Evolutionary conservation across 2,888 invertebrate genomes (phyloP).

Genomic region (Lydus trimaculatus): DNA sequence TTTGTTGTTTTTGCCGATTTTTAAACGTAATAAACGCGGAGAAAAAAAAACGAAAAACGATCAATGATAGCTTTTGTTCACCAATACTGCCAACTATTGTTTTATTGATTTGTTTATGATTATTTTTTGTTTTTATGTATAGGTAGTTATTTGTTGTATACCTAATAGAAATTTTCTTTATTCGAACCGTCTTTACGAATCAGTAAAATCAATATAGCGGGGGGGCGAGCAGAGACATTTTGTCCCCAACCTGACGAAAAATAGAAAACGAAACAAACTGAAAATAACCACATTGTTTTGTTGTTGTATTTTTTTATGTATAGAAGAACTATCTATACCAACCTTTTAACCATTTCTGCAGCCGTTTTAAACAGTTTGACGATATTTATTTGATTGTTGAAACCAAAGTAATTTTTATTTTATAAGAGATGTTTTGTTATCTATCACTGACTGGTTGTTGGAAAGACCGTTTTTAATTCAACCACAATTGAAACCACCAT

Average conservation of each 20-base stretch:
- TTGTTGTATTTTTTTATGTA: too few relatives aligned
- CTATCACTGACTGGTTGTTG: not conserved
- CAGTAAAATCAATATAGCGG: not conserved
- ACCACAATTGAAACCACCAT: not conserved
- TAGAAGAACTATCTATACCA: conserved; percentile 31
- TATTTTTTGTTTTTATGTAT: not conserved
- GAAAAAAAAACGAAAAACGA: too few relatives aligned
- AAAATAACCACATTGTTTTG: too few relatives aligned
- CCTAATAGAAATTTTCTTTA: too few relatives aligned
- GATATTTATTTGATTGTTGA: conserved; percentile 21
- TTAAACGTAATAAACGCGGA: too few relatives aligned
- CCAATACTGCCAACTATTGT: not conserved
- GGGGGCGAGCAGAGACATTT: too few relatives aligned
- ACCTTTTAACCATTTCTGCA: conserved; percentile 61
- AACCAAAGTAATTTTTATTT: conserved; percentile 13
- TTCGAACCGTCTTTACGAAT: too few relatives aligned
- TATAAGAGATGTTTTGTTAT: not conserved
- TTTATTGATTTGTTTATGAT: not conserved
- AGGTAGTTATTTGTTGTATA: not conserved
- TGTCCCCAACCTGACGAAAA: too few relatives aligned
- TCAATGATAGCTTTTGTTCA: not conserved
- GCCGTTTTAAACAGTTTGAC: conserved; percentile 58
- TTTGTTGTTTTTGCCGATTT: too few relatives aligned
- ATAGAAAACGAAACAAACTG: too few relatives aligned
- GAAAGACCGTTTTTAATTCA: not conserved